Evolutionary conservation across 2,797 vertebrate species (phyloP), one percentile per base, ranked within the genome.

Genomic region (Poeciliopsis turneri): DNA sequence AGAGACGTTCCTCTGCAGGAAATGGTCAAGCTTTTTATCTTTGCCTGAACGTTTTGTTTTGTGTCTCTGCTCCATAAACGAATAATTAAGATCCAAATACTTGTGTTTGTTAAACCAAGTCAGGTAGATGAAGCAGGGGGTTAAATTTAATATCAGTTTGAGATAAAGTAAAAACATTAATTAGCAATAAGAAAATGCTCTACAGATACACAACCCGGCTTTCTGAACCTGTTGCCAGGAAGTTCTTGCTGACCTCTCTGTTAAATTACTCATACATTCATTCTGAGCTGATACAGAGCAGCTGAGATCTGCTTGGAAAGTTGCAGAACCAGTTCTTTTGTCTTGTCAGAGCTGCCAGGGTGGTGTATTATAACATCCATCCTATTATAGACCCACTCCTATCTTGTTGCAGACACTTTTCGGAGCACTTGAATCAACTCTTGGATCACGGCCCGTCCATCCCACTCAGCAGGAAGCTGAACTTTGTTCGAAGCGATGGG

Each of bases 251-350:
- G 64, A 7, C 69, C 76, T 71, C 75, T 80, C 51, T 74, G 68
- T 82, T 74, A 69, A 57, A 84, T 78, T 76, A 84, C 84, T 78
- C 75, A 86, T 78, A 55, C 25, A 16, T 43, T 85, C 66, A 83
- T 49, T 47, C 77, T 83, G 45, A 51, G 41, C 80, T 41, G 51
- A 2, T 49, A 46, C 80, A 69, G 61, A 78, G 82, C 59, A 78
- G 61, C 75, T 84, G 68, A 45, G 57, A 83, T 87, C 78, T 79
- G 69, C 59, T 69, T 70, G 53, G 51, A 84, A 94, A 91, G 90
- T 85, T 88, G 94, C 82, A 88, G 86, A 95, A 94, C 95, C 92
- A 84, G 95, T 95, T 95, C 85, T 87, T 94, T 95, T 95, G 89
- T 94, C 82, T 88, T 66, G 73, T 80, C 76, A 49, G 74, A 83